phyloP scores from a whole-genome alignment of 2,113 vertebrate genomes.

The Empidonax traillii region DNA sequence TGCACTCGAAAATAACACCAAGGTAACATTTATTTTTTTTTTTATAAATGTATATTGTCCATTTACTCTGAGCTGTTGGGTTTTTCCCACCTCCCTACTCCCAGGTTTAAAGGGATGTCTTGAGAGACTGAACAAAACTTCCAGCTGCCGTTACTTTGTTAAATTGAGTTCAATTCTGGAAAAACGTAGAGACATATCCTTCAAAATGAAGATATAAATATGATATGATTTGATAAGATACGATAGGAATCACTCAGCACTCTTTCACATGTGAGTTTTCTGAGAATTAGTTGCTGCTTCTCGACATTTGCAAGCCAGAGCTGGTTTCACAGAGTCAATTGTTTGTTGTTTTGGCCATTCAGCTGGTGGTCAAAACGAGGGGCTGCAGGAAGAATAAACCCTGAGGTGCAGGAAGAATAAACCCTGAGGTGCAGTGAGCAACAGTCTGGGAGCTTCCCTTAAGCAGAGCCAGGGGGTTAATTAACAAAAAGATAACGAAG shows the following conservation, averaged over 20 bases:
- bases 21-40: constrained; percentile 64
- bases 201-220: not conserved
- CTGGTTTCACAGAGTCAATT: not conserved
- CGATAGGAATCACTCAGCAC: not conserved
- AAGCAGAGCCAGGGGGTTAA: not conserved
- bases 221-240: too few relatives aligned
- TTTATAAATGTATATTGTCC: not conserved
- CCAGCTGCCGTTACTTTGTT: not conserved
- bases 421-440: rapidly evolving
- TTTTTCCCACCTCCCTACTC: not conserved
- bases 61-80: rapidly evolving
- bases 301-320: not conserved
- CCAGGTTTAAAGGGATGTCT: not conserved
- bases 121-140: not conserved
- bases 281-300: not conserved
- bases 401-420: not conserved
- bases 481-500: not conserved
- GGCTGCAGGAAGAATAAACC: not conserved
- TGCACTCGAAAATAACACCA: constrained; percentile 71
- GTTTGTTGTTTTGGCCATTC: not conserved
- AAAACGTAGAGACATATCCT: not conserved
- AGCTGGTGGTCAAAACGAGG: not conserved
- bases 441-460: not conserved
- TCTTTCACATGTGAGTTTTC: not conserved
- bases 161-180: not conserved